Evolutionary conservation across 2,797 vertebrate genomes (phyloP).

Genomic region (Phylloscopus collybita): DNA sequence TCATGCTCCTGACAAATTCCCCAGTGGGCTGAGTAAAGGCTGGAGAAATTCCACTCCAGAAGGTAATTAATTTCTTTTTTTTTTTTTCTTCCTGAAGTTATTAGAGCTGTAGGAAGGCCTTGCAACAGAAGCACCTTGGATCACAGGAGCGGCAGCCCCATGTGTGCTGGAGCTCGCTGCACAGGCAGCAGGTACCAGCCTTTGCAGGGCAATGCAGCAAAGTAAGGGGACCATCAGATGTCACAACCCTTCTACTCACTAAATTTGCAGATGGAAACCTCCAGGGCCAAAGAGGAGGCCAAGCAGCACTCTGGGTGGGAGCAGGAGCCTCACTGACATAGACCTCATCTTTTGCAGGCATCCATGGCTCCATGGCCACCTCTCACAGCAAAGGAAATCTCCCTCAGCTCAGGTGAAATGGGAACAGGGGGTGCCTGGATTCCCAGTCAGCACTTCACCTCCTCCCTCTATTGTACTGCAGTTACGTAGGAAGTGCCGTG

Average conservation of each 20-base stretch:
- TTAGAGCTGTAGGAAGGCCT: background rate
- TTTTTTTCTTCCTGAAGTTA: background rate
- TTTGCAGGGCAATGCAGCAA: background rate
- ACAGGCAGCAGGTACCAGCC: background rate
- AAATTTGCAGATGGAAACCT: fast-evolving
- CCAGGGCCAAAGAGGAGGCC: background rate
- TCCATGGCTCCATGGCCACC: fast-evolving
- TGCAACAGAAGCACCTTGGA: background rate
- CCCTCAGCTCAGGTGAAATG: fast-evolving
- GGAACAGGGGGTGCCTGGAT: background rate
- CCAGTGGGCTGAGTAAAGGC: slow-evolving; percentile 9
- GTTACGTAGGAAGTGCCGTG: fast-evolving
- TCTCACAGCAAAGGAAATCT: background rate
- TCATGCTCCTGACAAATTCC: slow-evolving; percentile 42
- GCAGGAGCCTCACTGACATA: background rate
- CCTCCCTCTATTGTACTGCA: background rate
- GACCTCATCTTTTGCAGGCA: background rate
- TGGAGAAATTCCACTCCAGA: slow-evolving; percentile 44
- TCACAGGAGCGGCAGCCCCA: background rate
- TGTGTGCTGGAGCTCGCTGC: background rate
- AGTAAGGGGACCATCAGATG: fast-evolving
- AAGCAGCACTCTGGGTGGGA: background rate
- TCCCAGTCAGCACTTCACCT: background rate
- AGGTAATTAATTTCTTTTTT: slow-evolving; percentile 32
- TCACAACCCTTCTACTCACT: background rate